Conservation (phyloP, 1,140 invertebrate species). For the Reticulitermes speratus region DNA sequence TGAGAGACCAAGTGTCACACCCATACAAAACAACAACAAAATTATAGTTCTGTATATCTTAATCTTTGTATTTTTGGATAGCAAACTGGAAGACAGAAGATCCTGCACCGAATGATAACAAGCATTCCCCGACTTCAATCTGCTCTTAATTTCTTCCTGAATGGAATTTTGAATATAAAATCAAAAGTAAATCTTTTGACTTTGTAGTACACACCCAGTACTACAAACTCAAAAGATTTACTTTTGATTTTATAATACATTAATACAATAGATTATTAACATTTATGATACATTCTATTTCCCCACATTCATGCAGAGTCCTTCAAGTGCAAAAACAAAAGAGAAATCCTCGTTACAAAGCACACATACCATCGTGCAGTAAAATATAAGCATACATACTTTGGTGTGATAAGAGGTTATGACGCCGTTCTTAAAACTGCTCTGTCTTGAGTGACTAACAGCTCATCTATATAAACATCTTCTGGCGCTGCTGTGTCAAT, state of each 20-base stretch:
- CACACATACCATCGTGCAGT: background rate
- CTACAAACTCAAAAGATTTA: too few relatives aligned
- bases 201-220: too few relatives aligned
- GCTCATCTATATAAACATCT: constrained; percentile 54
- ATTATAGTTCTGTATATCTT: too few relatives aligned
- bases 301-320: background rate
- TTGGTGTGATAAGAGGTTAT: background rate
- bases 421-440: background rate
- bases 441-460: constrained; percentile 49
- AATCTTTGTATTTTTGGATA: too few relatives aligned
- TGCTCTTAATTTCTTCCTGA: too few relatives aligned
- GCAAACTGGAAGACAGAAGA: too few relatives aligned
- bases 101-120: too few relatives aligned
- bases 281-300: background rate
- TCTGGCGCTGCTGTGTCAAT: constrained; percentile 54
- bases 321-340: background rate
- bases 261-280: background rate
- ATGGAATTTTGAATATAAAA: too few relatives aligned
- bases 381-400: background rate
- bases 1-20: too few relatives aligned
- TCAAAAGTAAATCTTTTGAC: too few relatives aligned
- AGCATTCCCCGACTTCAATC: too few relatives aligned
- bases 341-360: background rate
- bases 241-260: background rate
- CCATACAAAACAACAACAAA: too few relatives aligned